Evolutionary conservation across 2,888 invertebrate species (phyloP).

Genomic region (Asteroscopus sphinx): DNA sequence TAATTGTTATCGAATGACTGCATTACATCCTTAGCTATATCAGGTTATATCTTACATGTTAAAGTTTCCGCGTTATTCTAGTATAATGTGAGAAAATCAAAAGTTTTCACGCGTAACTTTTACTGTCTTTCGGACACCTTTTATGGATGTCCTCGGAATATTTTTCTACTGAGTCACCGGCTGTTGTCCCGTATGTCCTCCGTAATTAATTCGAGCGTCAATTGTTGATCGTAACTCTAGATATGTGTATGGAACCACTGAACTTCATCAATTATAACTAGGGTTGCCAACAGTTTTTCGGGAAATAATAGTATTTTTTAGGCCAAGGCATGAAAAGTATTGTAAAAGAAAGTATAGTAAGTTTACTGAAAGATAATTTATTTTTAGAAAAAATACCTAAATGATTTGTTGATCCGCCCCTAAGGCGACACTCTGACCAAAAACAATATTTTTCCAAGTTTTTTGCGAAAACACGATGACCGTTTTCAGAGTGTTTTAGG

Average conservation of each 20-base stretch:
- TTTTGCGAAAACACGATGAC: no score
- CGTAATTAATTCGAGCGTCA: constrained; percentile 55
- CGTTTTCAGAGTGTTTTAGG: no score
- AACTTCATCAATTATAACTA: no score
- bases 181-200: constrained; percentile 60
- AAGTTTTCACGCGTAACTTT: constrained; percentile 22
- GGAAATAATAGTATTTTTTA: no score
- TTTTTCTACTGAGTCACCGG: constrained; percentile 72
- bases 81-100: constrained; percentile 26
- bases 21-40: constrained; percentile 22
- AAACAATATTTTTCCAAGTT: no score
- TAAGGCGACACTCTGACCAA: no score
- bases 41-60: constrained; percentile 20
- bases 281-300: no score
- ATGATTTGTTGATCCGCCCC: no score
- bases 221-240: constrained; percentile 39
- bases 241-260: constrained; percentile 9
- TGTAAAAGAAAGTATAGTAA: no score
- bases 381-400: no score
- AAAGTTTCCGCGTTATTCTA: constrained; percentile 41
- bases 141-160: constrained; percentile 64
- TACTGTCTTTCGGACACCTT: constrained; percentile 22
- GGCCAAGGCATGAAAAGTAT: no score
- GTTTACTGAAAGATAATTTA: no score
- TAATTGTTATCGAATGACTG: constrained; percentile 50